Percentiles rank a stretch among this genome's conserved stretches.
These are phyloP conservation scores for Centroberyx gerrardi DNA, from an alignment of 2,797 vertebrate species.

Conservation along the genomic window DNA sequence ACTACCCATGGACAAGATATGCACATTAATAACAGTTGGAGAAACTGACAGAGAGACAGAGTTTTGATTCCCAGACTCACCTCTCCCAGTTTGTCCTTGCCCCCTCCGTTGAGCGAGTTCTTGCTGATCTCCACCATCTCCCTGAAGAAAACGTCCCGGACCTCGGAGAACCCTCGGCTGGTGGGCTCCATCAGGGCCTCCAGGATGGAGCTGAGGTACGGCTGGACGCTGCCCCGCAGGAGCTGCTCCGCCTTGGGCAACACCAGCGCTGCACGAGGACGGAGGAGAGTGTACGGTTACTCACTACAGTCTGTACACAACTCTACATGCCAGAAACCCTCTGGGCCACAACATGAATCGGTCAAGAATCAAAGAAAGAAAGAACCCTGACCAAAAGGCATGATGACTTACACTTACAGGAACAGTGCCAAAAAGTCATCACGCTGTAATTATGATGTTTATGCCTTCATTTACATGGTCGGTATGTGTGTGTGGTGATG, in stretches of 20 bases:
- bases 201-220: conserved; percentile 95
- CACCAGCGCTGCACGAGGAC: conserved; percentile 85
- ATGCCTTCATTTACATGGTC: background rate
- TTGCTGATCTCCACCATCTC: conserved; percentile 96
- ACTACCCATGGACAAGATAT: too few species aligned
- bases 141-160: conserved; percentile 92
- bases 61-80: conserved; percentile 79
- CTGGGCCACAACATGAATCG: background rate
- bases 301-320: background rate
- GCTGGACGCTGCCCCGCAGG: conserved; percentile 90
- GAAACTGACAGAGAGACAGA: background rate
- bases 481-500: conserved; percentile 2
- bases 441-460: background rate
- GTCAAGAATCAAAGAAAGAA: background rate
- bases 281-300: background rate
- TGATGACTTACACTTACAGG: background rate
- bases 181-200: conserved; percentile 97
- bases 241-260: conserved; percentile 92
- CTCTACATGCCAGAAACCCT: background rate
- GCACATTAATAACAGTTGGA: too few species aligned
- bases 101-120: conserved; percentile 90
- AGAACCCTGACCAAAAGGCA: conserved; percentile 10
- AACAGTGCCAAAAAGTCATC: background rate
- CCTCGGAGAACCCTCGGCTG: conserved; percentile 94
- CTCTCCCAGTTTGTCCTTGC: conserved; percentile 90